Evolutionary conservation across 2,888 invertebrate genomes (phyloP).

Genomic region (Deilephila porcellus): DNA sequence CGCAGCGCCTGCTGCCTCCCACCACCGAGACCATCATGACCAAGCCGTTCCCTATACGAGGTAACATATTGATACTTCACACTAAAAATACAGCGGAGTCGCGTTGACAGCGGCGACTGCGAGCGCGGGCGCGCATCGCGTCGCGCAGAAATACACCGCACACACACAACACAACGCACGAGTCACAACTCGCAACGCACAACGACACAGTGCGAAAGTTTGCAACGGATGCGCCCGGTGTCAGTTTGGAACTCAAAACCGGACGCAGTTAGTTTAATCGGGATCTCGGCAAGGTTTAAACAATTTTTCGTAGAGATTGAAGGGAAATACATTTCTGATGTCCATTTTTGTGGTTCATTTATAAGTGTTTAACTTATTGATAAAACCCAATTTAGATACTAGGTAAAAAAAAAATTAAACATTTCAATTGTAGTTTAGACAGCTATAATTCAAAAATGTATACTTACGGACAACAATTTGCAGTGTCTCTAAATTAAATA

Average conservation of each 20-base stretch:
- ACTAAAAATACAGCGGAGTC: conserved; percentile 64
- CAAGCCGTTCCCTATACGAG: conserved; percentile 94
- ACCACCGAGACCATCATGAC: conserved; percentile 94
- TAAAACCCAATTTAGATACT: too few relatives aligned
- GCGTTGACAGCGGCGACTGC: conserved; percentile 50
- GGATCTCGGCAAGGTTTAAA: not conserved
- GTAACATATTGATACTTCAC: conserved; percentile 72
- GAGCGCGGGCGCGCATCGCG: not conserved
- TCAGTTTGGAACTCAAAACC: not conserved
- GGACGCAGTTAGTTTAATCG: conserved; percentile 18
- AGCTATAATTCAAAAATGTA: too few relatives aligned
- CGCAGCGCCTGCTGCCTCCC: conserved; percentile 88
- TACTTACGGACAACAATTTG: too few relatives aligned
- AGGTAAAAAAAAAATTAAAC: too few relatives aligned
- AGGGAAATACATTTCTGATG: not conserved
- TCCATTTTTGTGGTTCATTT: too few relatives aligned
- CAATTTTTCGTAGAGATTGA: not conserved
- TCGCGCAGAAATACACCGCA: conserved; percentile 12
- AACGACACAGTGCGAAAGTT: conserved; percentile 14
- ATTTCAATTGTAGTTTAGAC: too few relatives aligned
- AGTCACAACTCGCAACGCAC: not conserved
- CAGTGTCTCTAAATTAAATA: too few relatives aligned
- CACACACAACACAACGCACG: not conserved
- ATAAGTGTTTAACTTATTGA: too few relatives aligned
- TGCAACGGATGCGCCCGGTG: conserved; percentile 20